Conservation (phyloP, 1,140 invertebrate genomes). For the Drosophila ambigua region DNA sequence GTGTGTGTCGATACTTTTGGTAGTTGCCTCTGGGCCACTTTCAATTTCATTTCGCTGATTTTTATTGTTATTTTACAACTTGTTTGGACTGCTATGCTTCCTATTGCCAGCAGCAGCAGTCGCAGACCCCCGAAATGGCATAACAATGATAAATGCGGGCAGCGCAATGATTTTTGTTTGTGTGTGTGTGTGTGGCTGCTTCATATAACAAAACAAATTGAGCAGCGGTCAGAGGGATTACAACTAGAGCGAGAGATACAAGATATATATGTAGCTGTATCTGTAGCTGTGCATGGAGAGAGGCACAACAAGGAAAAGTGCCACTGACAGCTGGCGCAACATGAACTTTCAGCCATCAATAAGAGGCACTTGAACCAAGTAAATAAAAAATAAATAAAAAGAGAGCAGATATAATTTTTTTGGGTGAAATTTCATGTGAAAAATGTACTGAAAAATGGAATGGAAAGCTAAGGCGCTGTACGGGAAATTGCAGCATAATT, state of each 20-base stretch:
- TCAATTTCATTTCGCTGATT: slow-evolving; percentile 76
- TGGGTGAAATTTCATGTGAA: too few relatives aligned
- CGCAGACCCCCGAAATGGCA: slow-evolving; percentile 33
- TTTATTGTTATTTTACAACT: slow-evolving; percentile 79
- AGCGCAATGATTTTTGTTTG: slow-evolving; percentile 38
- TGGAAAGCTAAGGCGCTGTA: too few relatives aligned
- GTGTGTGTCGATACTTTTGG: slow-evolving; percentile 34
- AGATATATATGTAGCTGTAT: too few relatives aligned
- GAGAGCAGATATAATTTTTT: too few relatives aligned
- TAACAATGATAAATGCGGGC: slow-evolving; percentile 53
- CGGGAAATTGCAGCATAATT: too few relatives aligned
- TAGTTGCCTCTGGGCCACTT: slow-evolving; percentile 57
- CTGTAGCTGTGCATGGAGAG: too few relatives aligned
- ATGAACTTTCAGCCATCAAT: slow-evolving; percentile 9
- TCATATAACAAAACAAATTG: slow-evolving; percentile 10
- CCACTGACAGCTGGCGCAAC: slow-evolving; percentile 9
- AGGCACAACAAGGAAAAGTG: slow-evolving; percentile 21
- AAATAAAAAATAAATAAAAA: too few relatives aligned
- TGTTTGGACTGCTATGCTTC: slow-evolving; percentile 57
- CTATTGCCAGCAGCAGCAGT: slow-evolving; percentile 22
- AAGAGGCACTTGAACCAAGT: background rate
- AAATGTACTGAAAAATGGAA: too few relatives aligned
- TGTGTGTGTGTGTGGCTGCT: slow-evolving; percentile 16
- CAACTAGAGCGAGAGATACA: background rate
- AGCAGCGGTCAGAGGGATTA: slow-evolving; percentile 7